Conservation (phyloP, 2,888 invertebrate genomes). For the Dorcus hopei region DNA sequence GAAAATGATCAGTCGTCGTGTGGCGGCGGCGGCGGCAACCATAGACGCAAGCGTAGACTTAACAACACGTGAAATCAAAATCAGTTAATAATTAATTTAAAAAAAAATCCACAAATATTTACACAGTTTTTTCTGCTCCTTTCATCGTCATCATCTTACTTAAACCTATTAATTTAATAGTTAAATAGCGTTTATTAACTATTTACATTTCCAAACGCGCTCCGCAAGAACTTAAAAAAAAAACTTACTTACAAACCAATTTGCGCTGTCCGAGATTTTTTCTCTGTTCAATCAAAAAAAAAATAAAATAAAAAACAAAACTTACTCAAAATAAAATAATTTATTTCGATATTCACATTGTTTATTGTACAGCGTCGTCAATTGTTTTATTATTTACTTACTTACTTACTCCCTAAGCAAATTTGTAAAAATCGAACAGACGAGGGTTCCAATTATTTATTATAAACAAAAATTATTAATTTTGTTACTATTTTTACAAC, state of each 20-base stretch:
- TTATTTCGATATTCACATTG: constrained; percentile 4
- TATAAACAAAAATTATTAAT: no score
- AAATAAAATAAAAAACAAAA: constrained; percentile 1
- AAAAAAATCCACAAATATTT: constrained; percentile 47
- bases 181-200: constrained; percentile 16
- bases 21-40: constrained; percentile 18
- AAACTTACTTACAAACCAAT: neutral
- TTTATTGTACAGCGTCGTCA: no score
- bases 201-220: constrained; percentile 18
- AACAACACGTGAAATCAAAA: constrained; percentile 39
- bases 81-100: neutral
- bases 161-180: neutral
- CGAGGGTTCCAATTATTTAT: no score
- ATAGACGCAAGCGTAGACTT: constrained; percentile 39
- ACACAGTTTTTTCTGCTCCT: constrained; percentile 31
- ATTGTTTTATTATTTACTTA: no score
- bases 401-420: no score
- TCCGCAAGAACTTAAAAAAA: neutral
- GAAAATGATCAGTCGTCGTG: constrained; percentile 46
- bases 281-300: no score
- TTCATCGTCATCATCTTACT: no score
- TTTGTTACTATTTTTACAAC: no score
- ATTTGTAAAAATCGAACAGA: no score
- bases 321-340: constrained; percentile 20
- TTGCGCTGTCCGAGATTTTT: neutral